Evolutionary conservation across 2,113 vertebrate genomes (phyloP), one percentile per base, ranked within the genome.

Genomic region (Anhinga rufa): DNA sequence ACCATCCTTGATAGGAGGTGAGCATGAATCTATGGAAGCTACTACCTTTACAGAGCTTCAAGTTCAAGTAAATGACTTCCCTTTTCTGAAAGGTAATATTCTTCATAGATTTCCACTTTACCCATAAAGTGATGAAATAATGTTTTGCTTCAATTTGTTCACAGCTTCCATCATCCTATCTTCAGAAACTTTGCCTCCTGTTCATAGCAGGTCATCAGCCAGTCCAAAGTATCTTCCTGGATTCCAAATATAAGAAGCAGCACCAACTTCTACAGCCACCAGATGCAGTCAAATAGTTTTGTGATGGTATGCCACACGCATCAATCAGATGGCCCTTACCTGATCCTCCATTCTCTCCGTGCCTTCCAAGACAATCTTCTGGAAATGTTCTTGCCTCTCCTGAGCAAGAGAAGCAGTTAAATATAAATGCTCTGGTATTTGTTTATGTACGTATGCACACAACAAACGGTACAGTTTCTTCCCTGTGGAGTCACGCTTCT

Each of bases 321-420:
- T 77, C 13, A 40, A 58, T 17, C 61, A 79, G 69, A 46, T 0
- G 6, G 25, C 42, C 66, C 95, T 96, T 98, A 98, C 98, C 98
- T 98, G 97, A 94, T 98, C 98, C 95, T 98, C 98, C 97, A 98
- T 97, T 98, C 98, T 98, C 86, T 98, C 98, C 3, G 97, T 96
- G 82, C 98, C 98, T 97, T 98, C 98, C 91, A 98, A 93, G 49
- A 98, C 90, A 94, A 98, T 98, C 96, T 98, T 98, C 97, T 98
- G 98, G 90, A 98, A 97, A 93, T 97, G 97, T 97, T 98, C 98
- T 96, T 98, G 98, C 79, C 98, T 98, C 96, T 98, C 98, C 98
- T 98, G 92, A 96, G 91, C 57, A 92, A 98, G 82, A 97, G 82
- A 97, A 98, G 75, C 71, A 96, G 89, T 96, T 58, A 94, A 74